These are phyloP conservation scores for Serinus canaria DNA, from an alignment of 2,113 vertebrate species.

Conservation along the genomic window DNA sequence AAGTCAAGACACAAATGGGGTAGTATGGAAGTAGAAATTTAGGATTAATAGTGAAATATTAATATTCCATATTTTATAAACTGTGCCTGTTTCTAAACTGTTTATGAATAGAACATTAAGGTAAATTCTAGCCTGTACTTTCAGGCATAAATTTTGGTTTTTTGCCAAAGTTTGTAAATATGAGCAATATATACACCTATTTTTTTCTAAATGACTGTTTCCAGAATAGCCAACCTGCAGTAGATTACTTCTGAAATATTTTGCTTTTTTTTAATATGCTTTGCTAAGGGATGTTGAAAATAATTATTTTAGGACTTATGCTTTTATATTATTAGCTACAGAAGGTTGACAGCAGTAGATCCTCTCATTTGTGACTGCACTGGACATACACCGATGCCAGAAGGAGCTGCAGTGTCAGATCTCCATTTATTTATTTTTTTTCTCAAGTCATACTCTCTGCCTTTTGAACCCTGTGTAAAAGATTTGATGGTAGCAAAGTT, in stretches of 20 bases:
- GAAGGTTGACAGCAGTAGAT: neutral
- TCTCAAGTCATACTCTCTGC: neutral
- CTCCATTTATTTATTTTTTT: rapidly evolving
- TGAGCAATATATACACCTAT: neutral
- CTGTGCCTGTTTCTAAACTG: neutral
- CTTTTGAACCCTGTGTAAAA: neutral
- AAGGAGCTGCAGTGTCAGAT: neutral
- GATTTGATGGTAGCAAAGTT: neutral
- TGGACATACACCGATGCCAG: neutral
- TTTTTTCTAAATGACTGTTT: neutral
- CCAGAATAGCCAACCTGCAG: neutral
- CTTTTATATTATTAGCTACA: neutral
- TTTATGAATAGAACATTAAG: neutral
- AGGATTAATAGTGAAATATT: neutral
- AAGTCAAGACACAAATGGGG: neutral
- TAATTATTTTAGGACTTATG: neutral
- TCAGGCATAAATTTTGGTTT: neutral
- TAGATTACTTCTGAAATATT: neutral
- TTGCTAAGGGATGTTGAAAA: neutral
- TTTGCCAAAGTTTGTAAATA: neutral
- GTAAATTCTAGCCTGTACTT: neutral
- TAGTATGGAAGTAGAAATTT: neutral
- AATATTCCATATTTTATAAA: neutral
- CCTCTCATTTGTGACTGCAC: neutral
- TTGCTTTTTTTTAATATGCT: neutral